These are phyloP conservation scores for Cydia strobilella DNA, from an alignment of 1,140 invertebrate species.

Conservation along the genomic window DNA sequence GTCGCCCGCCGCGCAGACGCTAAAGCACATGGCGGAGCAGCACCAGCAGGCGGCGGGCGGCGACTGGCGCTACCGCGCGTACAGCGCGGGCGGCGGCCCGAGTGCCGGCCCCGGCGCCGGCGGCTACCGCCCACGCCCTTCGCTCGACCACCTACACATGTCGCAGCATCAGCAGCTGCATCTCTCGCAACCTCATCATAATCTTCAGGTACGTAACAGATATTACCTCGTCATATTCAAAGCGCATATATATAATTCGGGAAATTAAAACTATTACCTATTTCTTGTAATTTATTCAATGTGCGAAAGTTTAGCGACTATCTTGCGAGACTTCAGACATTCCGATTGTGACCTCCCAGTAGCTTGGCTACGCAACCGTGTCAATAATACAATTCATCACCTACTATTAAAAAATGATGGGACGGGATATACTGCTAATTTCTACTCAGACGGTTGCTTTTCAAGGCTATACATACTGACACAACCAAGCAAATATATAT, in stretches of 20 bases:
- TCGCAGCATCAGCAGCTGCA: conserved; percentile 93
- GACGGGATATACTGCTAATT: neutral
- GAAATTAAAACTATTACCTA: too few relatives aligned
- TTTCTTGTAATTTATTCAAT: too few relatives aligned
- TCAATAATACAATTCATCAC: too few relatives aligned
- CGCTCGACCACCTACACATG: conserved; percentile 84
- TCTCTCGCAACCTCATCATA: conserved; percentile 88
- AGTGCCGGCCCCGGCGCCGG: conserved; percentile 81
- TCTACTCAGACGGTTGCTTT: neutral
- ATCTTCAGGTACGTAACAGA: conserved; percentile 84
- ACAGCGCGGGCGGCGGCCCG: conserved; percentile 80
- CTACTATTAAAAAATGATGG: neutral
- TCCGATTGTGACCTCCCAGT: too few relatives aligned
- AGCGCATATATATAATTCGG: too few relatives aligned
- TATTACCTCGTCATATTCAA: neutral
- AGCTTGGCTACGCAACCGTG: too few relatives aligned
- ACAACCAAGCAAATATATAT: neutral
- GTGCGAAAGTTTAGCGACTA: too few relatives aligned
- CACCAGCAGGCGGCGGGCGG: conserved; percentile 88
- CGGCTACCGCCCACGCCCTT: conserved; percentile 80
- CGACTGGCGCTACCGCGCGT: conserved; percentile 82
- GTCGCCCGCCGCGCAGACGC: conserved; percentile 94
- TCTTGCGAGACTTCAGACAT: too few relatives aligned
- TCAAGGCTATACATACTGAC: neutral
- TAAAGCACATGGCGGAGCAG: conserved; percentile 98